Evolutionary conservation across 1,140 invertebrate species (phyloP).

Genomic region (Conopomorpha cramerella): DNA sequence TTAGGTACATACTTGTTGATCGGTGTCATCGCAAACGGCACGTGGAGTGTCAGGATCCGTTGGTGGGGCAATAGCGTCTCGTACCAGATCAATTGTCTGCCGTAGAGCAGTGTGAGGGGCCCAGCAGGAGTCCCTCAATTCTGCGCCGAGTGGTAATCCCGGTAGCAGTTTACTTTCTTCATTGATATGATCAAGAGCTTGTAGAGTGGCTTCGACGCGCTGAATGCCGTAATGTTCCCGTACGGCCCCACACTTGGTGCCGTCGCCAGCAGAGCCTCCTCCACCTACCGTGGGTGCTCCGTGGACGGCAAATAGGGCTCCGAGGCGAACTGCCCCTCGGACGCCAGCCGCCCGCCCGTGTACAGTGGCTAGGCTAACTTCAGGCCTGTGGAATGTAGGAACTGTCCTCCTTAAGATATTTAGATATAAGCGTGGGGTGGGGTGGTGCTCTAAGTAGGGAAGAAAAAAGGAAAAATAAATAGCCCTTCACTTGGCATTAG

Average conservation of each 20-base stretch:
- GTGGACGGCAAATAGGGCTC: slow-evolving; percentile 74
- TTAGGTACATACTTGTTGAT: too few relatives aligned
- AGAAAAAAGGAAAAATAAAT: too few relatives aligned
- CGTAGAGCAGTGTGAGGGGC: slow-evolving; percentile 15
- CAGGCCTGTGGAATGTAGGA: too few relatives aligned
- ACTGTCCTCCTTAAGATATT: too few relatives aligned
- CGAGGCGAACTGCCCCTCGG: slow-evolving; percentile 60
- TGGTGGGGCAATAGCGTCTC: slow-evolving; percentile 12
- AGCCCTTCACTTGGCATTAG: too few relatives aligned
- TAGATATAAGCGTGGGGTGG: too few relatives aligned
- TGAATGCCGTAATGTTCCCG: slow-evolving; percentile 7
- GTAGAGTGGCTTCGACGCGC: slow-evolving; percentile 18
- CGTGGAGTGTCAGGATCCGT: neutral
- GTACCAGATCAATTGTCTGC: slow-evolving; percentile 17
- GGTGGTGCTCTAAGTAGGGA: too few relatives aligned
- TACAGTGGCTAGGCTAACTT: too few relatives aligned
- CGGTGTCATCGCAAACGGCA: neutral
- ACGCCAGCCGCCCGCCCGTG: too few relatives aligned
- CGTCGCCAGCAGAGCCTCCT: slow-evolving; percentile 8
- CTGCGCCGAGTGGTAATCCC: slow-evolving; percentile 16
- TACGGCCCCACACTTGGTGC: slow-evolving; percentile 5
- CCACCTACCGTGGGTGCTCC: slow-evolving; percentile 7
- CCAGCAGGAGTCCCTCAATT: slow-evolving; percentile 20
- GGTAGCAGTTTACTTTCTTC: slow-evolving; percentile 51
- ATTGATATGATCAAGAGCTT: slow-evolving; percentile 68